Percentiles rank a stretch among this genome's conserved stretches.
Conservation (phyloP, 2,888 invertebrate species). For the Drosophila lutescens region DNA sequence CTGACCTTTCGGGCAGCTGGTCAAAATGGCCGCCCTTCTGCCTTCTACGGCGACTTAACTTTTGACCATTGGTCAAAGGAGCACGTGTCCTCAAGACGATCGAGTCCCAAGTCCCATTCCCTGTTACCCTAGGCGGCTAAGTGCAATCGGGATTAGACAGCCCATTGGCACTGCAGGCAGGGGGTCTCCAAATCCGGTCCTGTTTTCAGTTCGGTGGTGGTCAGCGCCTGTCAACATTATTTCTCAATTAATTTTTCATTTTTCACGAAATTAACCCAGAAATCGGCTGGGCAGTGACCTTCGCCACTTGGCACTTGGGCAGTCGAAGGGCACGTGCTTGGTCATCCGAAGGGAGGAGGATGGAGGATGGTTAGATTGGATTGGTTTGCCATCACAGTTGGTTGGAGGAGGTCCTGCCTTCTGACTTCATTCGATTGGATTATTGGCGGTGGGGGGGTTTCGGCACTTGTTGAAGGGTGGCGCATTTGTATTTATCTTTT, state of each 20-base stretch:
- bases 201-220: slow-evolving; percentile 60
- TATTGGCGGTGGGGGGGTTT: slow-evolving; percentile 8
- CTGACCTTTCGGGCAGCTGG: slow-evolving; percentile 75
- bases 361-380: too few relatives aligned
- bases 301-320: slow-evolving; percentile 63
- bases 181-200: slow-evolving; percentile 51
- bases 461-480: slow-evolving; percentile 35
- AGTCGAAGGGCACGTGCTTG: slow-evolving; percentile 3
- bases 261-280: slow-evolving; percentile 82
- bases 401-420: background rate
- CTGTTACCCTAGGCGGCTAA: too few relatives aligned
- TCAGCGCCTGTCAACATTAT: slow-evolving; percentile 82
- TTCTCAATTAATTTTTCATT: slow-evolving; percentile 83
- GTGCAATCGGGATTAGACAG: slow-evolving; percentile 67
- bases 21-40: slow-evolving; percentile 75
- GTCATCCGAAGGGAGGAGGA: slow-evolving; percentile 23
- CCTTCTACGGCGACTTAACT: slow-evolving; percentile 70
- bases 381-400: background rate
- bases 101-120: background rate
- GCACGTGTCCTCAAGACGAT: slow-evolving; percentile 62
- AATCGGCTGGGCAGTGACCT: slow-evolving; percentile 76
- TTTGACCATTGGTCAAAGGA: slow-evolving; percentile 82
- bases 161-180: slow-evolving; percentile 75
- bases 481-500: slow-evolving; percentile 43
- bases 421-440: slow-evolving; percentile 17